Evolutionary conservation across 2,797 vertebrate species (phyloP).

Genomic region (Steatocranus sp.): DNA sequence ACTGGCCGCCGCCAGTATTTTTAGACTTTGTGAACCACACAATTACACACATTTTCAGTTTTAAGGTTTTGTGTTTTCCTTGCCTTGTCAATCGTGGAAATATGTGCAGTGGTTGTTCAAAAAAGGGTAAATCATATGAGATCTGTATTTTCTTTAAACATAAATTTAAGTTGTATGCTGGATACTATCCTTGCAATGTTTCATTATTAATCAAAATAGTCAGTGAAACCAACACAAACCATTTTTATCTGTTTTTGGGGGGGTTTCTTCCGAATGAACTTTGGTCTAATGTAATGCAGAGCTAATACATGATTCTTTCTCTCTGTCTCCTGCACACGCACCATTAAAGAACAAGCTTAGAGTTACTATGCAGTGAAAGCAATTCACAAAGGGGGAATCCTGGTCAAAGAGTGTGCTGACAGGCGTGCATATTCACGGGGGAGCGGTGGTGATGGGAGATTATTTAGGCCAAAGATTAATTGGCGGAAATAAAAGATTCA

Average conservation of each 20-base stretch:
- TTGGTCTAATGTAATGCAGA: not conserved
- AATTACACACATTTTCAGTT: not conserved
- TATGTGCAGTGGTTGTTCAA: not conserved
- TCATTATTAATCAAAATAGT: not conserved
- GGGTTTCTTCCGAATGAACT: not conserved
- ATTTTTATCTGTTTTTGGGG: not conserved
- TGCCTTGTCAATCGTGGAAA: not conserved
- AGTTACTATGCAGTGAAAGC: constrained; percentile 18
- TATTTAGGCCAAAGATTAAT: constrained; percentile 69
- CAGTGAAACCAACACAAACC: not conserved
- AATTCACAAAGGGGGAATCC: constrained; percentile 28
- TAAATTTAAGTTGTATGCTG: not conserved
- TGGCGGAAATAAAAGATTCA: constrained; percentile 71
- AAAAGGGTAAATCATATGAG: not conserved
- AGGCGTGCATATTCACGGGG: constrained; percentile 10
- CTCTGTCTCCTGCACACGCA: not conserved
- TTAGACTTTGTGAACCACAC: not conserved
- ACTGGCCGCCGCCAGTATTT: not conserved
- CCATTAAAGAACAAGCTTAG: constrained; percentile 20
- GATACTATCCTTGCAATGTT: not conserved
- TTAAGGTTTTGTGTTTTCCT: not conserved
- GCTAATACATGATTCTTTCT: not conserved
- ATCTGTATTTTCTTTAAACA: not conserved
- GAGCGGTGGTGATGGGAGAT: constrained; percentile 45
- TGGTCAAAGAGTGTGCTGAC: constrained; percentile 47